Conservation (phyloP, 2,888 invertebrate genomes). For the Neoascia interrupta region DNA sequence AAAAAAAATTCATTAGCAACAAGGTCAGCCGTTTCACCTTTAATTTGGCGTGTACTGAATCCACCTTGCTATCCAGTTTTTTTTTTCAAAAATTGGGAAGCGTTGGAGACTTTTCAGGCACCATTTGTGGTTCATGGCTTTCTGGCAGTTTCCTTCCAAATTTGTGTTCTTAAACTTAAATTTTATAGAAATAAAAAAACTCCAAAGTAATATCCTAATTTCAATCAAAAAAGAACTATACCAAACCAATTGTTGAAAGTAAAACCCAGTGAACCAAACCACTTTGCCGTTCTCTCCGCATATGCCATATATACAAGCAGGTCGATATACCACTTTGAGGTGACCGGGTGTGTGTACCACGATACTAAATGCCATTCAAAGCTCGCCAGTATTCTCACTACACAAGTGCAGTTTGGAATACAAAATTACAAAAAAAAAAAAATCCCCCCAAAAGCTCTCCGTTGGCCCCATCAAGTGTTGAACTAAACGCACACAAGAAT, state of each 20-base stretch:
- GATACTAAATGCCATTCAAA: slow-evolving; percentile 55
- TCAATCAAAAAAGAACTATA: slow-evolving; percentile 24
- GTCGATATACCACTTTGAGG: slow-evolving; percentile 57
- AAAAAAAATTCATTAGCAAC: too few relatives aligned
- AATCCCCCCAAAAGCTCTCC: slow-evolving; percentile 25
- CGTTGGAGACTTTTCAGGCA: too few relatives aligned
- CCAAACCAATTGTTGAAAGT: slow-evolving; percentile 66
- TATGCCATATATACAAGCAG: slow-evolving; percentile 61
- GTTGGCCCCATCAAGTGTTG: not conserved
- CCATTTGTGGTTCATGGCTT: too few relatives aligned
- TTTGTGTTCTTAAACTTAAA: too few relatives aligned
- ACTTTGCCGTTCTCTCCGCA: slow-evolving; percentile 65
- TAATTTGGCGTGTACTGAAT: too few relatives aligned
- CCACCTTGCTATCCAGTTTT: too few relatives aligned
- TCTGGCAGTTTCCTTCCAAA: too few relatives aligned
- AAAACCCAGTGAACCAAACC: slow-evolving; percentile 68
- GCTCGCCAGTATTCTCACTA: slow-evolving; percentile 15
- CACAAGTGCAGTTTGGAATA: not conserved
- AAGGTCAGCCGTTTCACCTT: too few relatives aligned
- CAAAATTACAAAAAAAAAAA: not conserved
- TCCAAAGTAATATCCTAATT: too few relatives aligned
- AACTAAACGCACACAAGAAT: slow-evolving; percentile 40
- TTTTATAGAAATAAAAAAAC: too few relatives aligned
- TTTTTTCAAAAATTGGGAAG: too few relatives aligned
- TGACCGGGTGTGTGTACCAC: slow-evolving; percentile 49